Evolutionary conservation across 1,140 invertebrate genomes (phyloP), one percentile per base, ranked within the genome.

Genomic region (Zaprionus kolodkinae): DNA sequence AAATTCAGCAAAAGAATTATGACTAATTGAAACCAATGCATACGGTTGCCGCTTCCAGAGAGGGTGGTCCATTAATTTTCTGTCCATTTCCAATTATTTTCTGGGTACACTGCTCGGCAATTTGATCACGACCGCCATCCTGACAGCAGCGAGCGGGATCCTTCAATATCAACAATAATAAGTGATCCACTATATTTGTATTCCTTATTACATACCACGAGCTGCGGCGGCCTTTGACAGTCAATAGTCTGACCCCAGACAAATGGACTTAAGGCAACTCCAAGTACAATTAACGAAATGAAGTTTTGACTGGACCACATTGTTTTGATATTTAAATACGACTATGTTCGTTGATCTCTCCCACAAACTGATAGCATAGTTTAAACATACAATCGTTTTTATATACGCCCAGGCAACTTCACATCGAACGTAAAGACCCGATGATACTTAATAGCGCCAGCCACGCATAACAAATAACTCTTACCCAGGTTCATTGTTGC

Each of bases 391-490:
- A 60, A 60, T 57, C 62, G 77, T 77, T 84, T 87, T 88, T 88
- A 88, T 88, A 87, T 78, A 36, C 57, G 36, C 36, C 36, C 68
- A 50, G 52, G 40, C 52, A 55, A 67, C n/a, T 43, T 55, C 27
- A 55, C 48, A 65, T 66, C 55, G 40, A 70, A 63, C 35, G 15
- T 54, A 73, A 71, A 81, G 61, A 70, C 62, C 59, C 62, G 50
- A 67, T 57, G 40, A 55, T 76, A 84, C 61, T 89, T 88, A 89
- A 72, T 68, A 67, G 70, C 61, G 65, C 30, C 85, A 88, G 65
- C 84, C 80, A 88, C 84, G 84, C 84, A 88, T 79, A 82, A 89
- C 85, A 70, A 84, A 82, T 89, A 89, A 77, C 56, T 75, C 70
- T 68, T 52, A 81, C 72, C 40, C 61, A 50, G 87, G 84, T 89